These are phyloP conservation scores for Planiliza haematocheilus DNA, from an alignment of 2,113 vertebrate species.

Conservation along the genomic window DNA sequence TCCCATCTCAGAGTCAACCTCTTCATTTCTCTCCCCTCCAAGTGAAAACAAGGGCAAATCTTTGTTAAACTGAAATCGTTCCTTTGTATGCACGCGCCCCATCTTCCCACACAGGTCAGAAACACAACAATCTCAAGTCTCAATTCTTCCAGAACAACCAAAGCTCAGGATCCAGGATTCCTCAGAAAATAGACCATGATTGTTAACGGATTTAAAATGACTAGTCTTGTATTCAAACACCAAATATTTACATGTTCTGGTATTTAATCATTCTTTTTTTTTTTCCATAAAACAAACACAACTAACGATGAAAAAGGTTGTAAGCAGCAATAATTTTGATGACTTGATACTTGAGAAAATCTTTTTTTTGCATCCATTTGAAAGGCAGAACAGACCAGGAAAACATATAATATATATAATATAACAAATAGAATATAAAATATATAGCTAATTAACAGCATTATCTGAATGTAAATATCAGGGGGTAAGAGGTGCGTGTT, in stretches of 20 bases:
- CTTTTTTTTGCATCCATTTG: no score
- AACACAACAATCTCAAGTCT: constrained; percentile 59
- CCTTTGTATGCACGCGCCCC: constrained; percentile 59
- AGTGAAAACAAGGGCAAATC: constrained; percentile 71
- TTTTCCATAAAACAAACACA: neutral
- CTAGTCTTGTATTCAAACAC: neutral
- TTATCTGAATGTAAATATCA: no score
- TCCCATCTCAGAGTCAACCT: constrained; percentile 57
- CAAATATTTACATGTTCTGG: neutral
- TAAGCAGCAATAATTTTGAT: no score
- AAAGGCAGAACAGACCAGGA: no score
- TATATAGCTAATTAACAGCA: no score
- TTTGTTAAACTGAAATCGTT: constrained; percentile 63
- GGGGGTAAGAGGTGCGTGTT: no score
- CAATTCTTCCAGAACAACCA: constrained; percentile 51
- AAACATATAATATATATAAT: no score
- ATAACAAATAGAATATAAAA: no score
- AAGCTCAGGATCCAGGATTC: constrained; percentile 32
- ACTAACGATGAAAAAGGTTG: no score
- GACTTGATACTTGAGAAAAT: no score
- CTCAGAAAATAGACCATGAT: constrained; percentile 25
- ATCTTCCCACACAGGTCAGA: constrained; percentile 78
- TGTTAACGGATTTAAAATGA: constrained; percentile 20
- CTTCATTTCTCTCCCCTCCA: constrained; percentile 58
- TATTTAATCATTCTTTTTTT: neutral